These are phyloP conservation scores for Cryptotermes secundus DNA, from an alignment of 1,140 invertebrate genomes.

Conservation along the genomic window DNA sequence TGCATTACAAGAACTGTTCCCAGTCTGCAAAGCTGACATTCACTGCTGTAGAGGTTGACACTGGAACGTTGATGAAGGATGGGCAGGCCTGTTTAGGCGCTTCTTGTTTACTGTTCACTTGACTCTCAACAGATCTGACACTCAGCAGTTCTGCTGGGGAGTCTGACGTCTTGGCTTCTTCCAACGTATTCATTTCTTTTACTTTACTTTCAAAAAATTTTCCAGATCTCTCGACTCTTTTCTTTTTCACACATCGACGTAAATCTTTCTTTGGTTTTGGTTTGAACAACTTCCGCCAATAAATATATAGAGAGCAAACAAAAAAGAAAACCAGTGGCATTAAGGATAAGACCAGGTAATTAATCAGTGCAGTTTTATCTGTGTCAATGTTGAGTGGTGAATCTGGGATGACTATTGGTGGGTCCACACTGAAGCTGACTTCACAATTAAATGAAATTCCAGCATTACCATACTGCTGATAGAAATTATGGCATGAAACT, in stretches of 20 bases:
- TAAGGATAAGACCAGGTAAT: conserved; percentile 19
- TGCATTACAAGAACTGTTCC: conserved; percentile 31
- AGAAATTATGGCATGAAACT: conserved; percentile 42
- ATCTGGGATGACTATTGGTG: conserved; percentile 25
- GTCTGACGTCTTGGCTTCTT: background rate
- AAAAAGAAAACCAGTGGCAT: conserved; percentile 27
- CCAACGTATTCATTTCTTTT: conserved; percentile 27
- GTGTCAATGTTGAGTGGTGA: conserved; percentile 5
- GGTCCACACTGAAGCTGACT: conserved; percentile 20
- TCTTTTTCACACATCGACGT: conserved; percentile 24
- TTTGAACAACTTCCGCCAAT: conserved; percentile 32
- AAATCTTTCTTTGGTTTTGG: conserved; percentile 29
- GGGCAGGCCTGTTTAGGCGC: background rate
- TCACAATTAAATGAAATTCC: conserved; percentile 29
- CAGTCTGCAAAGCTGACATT: background rate
- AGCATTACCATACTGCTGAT: conserved; percentile 30
- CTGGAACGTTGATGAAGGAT: conserved; percentile 18
- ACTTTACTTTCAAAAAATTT: conserved; percentile 38
- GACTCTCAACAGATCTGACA: background rate
- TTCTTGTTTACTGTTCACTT: background rate
- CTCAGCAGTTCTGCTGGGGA: background rate
- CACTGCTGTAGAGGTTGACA: background rate
- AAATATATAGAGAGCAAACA: conserved; percentile 32
- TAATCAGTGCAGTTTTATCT: background rate
- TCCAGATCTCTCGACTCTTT: conserved; percentile 7